Evolutionary conservation across 2,113 vertebrate species (phyloP), one percentile per base, ranked within the genome.

Genomic region (Marcusenius ussheri): DNA sequence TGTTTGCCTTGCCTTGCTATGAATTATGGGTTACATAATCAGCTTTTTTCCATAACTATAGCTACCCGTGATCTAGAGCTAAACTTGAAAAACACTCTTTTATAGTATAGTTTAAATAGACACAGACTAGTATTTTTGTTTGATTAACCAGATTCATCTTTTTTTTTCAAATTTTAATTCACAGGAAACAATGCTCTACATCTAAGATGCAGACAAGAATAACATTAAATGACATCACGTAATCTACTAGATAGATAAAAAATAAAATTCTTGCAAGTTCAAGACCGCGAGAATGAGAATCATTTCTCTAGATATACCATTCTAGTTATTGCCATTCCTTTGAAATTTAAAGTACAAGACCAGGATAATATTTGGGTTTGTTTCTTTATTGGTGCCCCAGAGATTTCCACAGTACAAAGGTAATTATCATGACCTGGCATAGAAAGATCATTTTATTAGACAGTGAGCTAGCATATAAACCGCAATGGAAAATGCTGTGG

Each of bases 361-460:
- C 62, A 47, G 7, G n/a, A 58, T 62, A 90, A 89, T 92, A 35
- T 11, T 58, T 31, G 51, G 83, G 88, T 27, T 89, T 91, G 89
- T 93, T 94, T 93, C 90, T 94, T 94, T 91, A 91, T 90, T 88
- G 91, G 87, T 90, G 91, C 92, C 88, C 8, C 87, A 87, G 90
- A 89, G 90, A 90, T 31, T 94, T 93, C 92, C 91, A 91, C 89
- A 91, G 91, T 92, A 90, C 42, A 83, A 39, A 87, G 90, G 49
- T 91, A 88, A 58, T 88, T 90, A 86, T 90, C 87, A 42, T 24
- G 88, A 90, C 92, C 92, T 92, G 93, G 92, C 91, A 94, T 91
- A 92, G 89, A 93, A 93, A 94, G 94, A 94, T 94, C 91, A 92
- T 94, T 94, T 93, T 93, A 93, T 93, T 89, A 84, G 92, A 89